These are phyloP conservation scores for Anthrax anthrax DNA, from an alignment of 2,888 invertebrate species.

Conservation along the genomic window DNA sequence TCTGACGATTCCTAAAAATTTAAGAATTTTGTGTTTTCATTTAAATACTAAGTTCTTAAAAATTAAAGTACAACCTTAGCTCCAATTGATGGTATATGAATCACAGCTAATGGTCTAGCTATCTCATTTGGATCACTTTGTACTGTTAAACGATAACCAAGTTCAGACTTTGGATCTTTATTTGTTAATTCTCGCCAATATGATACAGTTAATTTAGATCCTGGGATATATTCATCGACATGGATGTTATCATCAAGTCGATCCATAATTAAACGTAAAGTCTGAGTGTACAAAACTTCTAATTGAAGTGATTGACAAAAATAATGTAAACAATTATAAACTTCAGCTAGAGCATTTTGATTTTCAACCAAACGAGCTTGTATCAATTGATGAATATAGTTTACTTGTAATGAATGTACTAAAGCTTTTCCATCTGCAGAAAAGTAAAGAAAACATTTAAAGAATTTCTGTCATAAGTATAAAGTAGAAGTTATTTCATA, in stretches of 20 bases:
- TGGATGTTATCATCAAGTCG: constrained; percentile 77
- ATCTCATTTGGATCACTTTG: constrained; percentile 75
- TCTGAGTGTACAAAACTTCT: constrained; percentile 80
- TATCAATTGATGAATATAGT: constrained; percentile 86
- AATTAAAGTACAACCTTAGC: constrained; percentile 18
- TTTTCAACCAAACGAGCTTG: constrained; percentile 68
- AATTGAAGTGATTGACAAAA: constrained; percentile 93
- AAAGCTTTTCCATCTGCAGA: constrained; percentile 76
- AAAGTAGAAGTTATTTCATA: constrained; percentile 19
- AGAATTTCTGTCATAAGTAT: not conserved
- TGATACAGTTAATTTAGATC: constrained; percentile 77
- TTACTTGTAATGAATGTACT: constrained; percentile 85
- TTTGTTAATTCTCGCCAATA: constrained; percentile 62
- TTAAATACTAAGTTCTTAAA: not conserved
- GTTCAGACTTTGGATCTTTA: constrained; percentile 63
- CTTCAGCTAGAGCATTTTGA: constrained; percentile 61
- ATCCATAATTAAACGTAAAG: constrained; percentile 72
- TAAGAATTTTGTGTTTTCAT: not conserved
- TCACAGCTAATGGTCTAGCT: constrained; percentile 56
- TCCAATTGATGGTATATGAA: constrained; percentile 44
- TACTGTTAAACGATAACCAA: constrained; percentile 76
- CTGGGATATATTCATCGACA: constrained; percentile 82
- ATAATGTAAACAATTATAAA: constrained; percentile 72
- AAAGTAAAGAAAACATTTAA: not conserved
- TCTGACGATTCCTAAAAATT: constrained; percentile 36